phyloP scores from a whole-genome alignment of 2,888 invertebrate genomes.

The Leuctra nigra region DNA sequence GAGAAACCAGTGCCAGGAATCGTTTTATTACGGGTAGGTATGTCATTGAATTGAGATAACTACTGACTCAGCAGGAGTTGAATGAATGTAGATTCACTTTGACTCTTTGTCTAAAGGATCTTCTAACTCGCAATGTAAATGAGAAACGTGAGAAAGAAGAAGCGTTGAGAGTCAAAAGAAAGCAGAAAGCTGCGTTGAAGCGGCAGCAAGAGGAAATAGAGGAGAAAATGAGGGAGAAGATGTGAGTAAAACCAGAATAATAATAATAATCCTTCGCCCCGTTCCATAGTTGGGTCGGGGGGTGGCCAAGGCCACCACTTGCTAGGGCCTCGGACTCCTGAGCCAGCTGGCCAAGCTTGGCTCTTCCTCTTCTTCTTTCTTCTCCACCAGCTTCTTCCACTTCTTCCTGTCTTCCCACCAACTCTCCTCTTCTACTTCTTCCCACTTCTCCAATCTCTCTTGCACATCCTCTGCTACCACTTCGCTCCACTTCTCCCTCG shows the following conservation, averaged over 20 bases:
- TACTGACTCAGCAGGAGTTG: background rate
- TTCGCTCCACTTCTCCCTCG: too few relatives aligned
- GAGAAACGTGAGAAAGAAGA: background rate
- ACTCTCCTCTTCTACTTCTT: too few relatives aligned
- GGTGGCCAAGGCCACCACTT: too few relatives aligned
- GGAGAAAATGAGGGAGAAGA: constrained; percentile 32
- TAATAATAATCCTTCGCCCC: too few relatives aligned
- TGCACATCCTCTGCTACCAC: too few relatives aligned
- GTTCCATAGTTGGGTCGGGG: too few relatives aligned
- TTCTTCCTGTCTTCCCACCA: too few relatives aligned
- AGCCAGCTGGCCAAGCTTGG: too few relatives aligned
- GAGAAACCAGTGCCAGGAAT: constrained; percentile 8
- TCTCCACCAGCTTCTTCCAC: too few relatives aligned
- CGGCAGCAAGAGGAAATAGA: constrained; percentile 37
- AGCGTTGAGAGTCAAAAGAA: constrained; percentile 38
- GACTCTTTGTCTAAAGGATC: constrained; percentile 9
- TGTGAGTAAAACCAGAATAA: constrained; percentile 1
- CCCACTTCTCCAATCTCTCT: too few relatives aligned
- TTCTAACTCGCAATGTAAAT: constrained; percentile 7
- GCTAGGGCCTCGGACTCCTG: too few relatives aligned
- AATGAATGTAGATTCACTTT: background rate
- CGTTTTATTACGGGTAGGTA: constrained; percentile 10
- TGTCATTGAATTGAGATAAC: background rate
- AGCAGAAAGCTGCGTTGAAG: constrained; percentile 40
- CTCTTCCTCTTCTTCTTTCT: too few relatives aligned